phyloP scores from a whole-genome alignment of 2,797 vertebrate species.

The Poecile montanus region DNA sequence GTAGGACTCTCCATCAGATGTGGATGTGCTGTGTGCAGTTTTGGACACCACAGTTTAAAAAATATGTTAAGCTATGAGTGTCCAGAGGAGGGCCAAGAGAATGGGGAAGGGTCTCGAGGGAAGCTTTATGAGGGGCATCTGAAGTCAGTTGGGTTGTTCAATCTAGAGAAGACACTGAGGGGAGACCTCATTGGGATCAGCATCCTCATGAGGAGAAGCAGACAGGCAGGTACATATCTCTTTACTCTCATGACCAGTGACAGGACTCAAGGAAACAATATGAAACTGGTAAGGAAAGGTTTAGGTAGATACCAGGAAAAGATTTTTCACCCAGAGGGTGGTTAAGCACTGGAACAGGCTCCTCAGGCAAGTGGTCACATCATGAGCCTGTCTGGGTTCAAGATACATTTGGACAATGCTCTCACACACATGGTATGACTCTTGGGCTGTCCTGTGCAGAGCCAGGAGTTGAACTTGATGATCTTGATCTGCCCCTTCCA shows the following conservation, averaged over 20 bases:
- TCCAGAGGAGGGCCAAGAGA: background rate
- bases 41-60: background rate
- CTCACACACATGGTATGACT: background rate
- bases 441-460: no score
- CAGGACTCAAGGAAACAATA: background rate
- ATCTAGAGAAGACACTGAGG: background rate
- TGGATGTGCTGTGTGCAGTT: background rate
- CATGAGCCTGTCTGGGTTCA: background rate
- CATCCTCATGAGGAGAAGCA: background rate
- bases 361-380: background rate
- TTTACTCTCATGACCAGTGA: background rate
- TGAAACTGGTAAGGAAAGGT: background rate
- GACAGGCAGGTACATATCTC: background rate
- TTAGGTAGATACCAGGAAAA: background rate
- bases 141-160: background rate
- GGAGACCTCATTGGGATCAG: background rate
- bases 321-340: background rate
- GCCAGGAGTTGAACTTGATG: background rate
- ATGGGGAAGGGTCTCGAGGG: no score
- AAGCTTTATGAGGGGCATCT: background rate
- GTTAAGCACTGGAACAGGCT: background rate
- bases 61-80: background rate
- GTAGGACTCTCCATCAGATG: background rate
- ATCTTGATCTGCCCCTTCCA: background rate
- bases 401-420: background rate